Evolutionary conservation across 2,113 vertebrate genomes (phyloP).

Genomic region (Rhineura floridana): DNA sequence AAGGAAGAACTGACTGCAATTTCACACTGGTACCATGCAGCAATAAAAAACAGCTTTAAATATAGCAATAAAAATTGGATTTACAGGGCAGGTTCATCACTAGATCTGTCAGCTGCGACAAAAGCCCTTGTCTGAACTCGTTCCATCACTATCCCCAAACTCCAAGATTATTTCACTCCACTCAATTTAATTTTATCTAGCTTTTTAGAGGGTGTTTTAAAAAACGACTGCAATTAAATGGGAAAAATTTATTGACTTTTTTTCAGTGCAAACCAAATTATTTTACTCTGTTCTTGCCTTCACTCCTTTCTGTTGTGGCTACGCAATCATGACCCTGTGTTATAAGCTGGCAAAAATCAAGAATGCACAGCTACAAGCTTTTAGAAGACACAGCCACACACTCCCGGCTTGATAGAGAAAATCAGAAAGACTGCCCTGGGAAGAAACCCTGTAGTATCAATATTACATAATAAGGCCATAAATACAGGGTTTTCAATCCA

Average conservation of each 20-base stretch:
- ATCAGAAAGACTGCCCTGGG: background rate
- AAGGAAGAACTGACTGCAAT: conserved; percentile 6
- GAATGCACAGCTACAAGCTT: conserved; percentile 4
- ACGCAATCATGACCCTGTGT: background rate
- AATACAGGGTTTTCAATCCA: conserved; percentile 1
- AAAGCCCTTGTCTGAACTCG: background rate
- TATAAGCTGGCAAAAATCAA: conserved; percentile 15
- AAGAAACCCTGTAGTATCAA: background rate
- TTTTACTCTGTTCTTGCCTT: conserved; percentile 15
- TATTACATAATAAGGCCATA: conserved; percentile 7
- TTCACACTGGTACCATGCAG: background rate
- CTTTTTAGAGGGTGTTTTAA: conserved; percentile 11
- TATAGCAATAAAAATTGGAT: conserved; percentile 20
- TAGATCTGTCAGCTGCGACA: conserved; percentile 18
- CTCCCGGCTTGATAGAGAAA: background rate
- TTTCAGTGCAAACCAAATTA: conserved; percentile 11
- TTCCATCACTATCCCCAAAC: conserved; percentile 20
- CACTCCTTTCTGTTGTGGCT: background rate
- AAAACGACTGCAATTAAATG: conserved; percentile 7
- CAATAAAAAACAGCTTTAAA: conserved; percentile 21
- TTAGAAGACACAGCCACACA: accelerated
- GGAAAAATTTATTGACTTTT: conserved; percentile 22
- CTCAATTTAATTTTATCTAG: conserved; percentile 21
- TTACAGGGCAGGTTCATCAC: background rate
- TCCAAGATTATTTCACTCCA: conserved; percentile 1